phyloP scores from a whole-genome alignment of 2,888 invertebrate genomes.

The Bellardia bayeri region DNA sequence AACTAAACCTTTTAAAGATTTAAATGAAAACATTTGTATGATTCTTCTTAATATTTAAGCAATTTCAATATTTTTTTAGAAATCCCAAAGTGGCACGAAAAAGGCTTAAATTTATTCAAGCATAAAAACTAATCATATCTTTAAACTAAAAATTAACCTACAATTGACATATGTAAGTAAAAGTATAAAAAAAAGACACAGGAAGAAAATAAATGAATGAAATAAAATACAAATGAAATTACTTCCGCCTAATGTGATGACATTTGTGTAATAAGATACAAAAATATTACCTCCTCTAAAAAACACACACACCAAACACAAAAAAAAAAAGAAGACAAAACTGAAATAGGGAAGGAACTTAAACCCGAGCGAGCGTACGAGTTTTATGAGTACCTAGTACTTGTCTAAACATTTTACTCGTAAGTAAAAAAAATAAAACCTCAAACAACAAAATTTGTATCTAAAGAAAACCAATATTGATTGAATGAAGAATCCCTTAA shows the following conservation, averaged over 20 bases:
- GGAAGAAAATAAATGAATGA: conserved; percentile 58
- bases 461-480: conserved; percentile 53
- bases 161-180: conserved; percentile 38
- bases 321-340: neutral
- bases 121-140: conserved; percentile 56
- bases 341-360: conserved; percentile 40
- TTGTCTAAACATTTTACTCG: conserved; percentile 32
- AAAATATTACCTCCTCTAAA: conserved; percentile 69
- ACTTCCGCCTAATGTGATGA: conserved; percentile 73
- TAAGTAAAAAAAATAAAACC: conserved; percentile 36
- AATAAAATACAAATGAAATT: conserved; percentile 72
- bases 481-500: conserved; percentile 64
- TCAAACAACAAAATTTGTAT: conserved; percentile 29
- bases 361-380: neutral
- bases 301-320: conserved; percentile 6
- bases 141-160: conserved; percentile 58
- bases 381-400: neutral
- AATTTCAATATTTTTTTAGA: neutral
- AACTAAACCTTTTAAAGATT: neutral
- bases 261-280: conserved; percentile 73
- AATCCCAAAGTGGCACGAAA: conserved; percentile 12
- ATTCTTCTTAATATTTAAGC: neutral
- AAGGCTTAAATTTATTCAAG: conserved; percentile 69
- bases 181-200: conserved; percentile 8
- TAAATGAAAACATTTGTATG: neutral